Evolutionary conservation across 23 tunicate genomes (phyloP), one percentile per base, ranked within the genome.

Genomic region (Trididemnum nubilum): DNA sequence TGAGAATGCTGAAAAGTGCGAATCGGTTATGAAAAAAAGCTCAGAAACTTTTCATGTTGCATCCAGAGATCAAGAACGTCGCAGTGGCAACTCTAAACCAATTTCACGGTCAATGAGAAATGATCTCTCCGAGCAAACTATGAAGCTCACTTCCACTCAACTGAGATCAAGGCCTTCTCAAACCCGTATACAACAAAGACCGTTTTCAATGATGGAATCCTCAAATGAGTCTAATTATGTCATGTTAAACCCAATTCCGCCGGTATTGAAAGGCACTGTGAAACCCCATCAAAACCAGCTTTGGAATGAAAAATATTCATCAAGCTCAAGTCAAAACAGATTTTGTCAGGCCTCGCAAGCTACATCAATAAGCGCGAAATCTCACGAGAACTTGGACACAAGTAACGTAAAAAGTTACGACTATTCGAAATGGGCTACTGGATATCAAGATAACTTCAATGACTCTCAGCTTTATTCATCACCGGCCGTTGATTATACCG

Each of bases 161-260:
- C 15, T 15, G 54, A 44, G 15, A 7, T 9, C 54, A 9, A 44
- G 54, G 15, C 15, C 54, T 44, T n/a, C n/a, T n/a, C n/a, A n/a
- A n/a, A 44, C 54, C 15, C 67, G n/a, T 9, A 32, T 3, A 31
- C 3, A 33, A 12, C 78, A 28, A n/a, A 19, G 57, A 21, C 58
- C 59, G 2, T 5, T 21, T 2, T 33, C 81, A 2, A 57, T 9
- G 38, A 29, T 31, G 2, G n/a, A 26, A 34, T 15, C 9, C 9
- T 29, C 83, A 71, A 34, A 23, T 2, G 84, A 85, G 27, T 78
- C 84, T 2, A 74, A 85, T 26, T 85, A 85, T 64, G 90, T 85
- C 72, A 85, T 67, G 81, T 61, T 85, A 3, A 40, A 73, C 23
- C 77, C 88, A n/a, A 2, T 73, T 19, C 31, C 78, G 5, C 5